Base-by-base conservation (phyloP, 2,888 invertebrate species). In the Andrena camellia region DNA sequence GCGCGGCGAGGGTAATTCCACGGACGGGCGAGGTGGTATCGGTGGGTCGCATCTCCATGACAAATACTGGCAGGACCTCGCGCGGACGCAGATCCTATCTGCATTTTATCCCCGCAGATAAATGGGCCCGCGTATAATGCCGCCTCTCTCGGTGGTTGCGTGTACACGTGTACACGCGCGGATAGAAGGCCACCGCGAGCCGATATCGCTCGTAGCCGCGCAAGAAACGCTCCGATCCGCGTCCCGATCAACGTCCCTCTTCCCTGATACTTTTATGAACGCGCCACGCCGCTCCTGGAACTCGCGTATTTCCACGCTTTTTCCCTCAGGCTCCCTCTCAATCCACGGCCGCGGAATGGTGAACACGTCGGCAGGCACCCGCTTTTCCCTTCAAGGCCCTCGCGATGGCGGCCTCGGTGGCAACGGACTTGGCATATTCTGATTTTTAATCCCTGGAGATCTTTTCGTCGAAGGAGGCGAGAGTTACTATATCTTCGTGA, bases 41-140 rank as follows among this genome's bases (percentile, higher is more conserved):
- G 90, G 85, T 84, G 89, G 91, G 90, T 90, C 91, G 90, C 92
- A 92, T 93, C 93, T 93, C 90, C 92, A 91, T 92, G 92, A 92
- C 93, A 93, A 93, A 93, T 93, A 93, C 93, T 92, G 92, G 92
- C 93, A 93, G 92, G 92, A 92, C 92, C 93, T 91, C 92, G 93
- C 92, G 91, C 92, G 92, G 92, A 92, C 91, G 90, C 91, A 90
- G 93, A 93, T 93, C 88, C 90, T 92, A 93, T 93, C 92, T 90
- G 81, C 86, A 88, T 85, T 89, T 90, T 90, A 90, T 88, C 88
- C 90, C 86, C 85, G 91, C 91, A 90, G 92, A 92, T 92, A 92
- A 92, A 92, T 92, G 92, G 91, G 86, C 89, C 90, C 91, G 90
- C 90, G 91, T 91, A 90, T 90, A 90, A 91, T 90, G 90, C 90